Evolutionary conservation across 2,113 vertebrate genomes (phyloP).

Genomic region (Saccopteryx leptura): DNA sequence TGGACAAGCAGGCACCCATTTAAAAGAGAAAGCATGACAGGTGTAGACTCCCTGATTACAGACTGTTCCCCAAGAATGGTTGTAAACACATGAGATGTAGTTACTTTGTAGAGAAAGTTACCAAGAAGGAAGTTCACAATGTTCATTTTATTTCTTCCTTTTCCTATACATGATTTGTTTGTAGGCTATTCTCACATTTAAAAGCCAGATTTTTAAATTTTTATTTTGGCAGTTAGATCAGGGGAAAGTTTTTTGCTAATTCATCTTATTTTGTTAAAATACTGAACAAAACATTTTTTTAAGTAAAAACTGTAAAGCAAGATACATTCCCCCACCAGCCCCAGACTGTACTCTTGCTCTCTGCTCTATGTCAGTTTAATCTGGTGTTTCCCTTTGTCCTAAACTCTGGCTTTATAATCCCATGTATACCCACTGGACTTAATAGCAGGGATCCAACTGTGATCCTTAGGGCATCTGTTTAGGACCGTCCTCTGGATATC

Average conservation of each 20-base stretch:
- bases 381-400: not conserved
- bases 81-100: not conserved
- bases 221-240: not conserved
- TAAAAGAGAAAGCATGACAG: not conserved
- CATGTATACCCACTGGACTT: not conserved
- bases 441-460: not conserved
- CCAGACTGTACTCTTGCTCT: not conserved
- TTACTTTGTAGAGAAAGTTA: not conserved
- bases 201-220: not conserved
- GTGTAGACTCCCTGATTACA: not conserved
- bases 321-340: fast-evolving
- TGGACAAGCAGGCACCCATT: not conserved
- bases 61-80: not conserved
- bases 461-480: not conserved
- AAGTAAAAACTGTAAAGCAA: not conserved
- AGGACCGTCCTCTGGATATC: not conserved
- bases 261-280: conserved; percentile 34
- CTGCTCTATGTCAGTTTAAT: not conserved
- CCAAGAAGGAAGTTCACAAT: not conserved
- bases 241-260: not conserved
- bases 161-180: not conserved
- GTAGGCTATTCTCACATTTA: not conserved
- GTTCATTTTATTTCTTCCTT: not conserved
- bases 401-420: not conserved
- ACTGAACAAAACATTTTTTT: not conserved